phyloP scores from a whole-genome alignment of 2,113 vertebrate species.

The Columbina picui region DNA sequence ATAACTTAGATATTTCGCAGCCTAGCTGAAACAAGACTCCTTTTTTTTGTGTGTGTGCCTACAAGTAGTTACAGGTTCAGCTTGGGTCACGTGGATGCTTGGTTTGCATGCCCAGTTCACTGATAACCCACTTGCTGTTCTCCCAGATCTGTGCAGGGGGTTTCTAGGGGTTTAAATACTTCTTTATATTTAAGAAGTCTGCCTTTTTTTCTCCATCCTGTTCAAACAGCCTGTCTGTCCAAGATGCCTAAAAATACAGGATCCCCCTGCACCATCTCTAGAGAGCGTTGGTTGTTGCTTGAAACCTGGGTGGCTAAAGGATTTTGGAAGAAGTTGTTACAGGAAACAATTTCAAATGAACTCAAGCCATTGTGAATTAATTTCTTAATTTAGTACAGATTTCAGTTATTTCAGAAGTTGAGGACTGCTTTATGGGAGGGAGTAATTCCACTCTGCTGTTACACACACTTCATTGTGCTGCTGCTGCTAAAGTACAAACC shows the following conservation, averaged over 20 bases:
- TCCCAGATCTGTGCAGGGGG: neutral
- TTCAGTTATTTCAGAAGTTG: conserved; percentile 12
- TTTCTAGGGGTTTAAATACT: neutral
- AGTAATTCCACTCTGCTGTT: neutral
- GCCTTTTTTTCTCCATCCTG: too few species aligned
- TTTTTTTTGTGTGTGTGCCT: neutral
- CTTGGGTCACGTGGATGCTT: neutral
- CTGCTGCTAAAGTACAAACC: neutral
- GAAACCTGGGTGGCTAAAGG: neutral
- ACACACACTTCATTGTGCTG: neutral
- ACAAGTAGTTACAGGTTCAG: neutral
- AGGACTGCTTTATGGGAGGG: neutral
- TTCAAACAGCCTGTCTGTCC: neutral
- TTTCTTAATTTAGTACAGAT: conserved; percentile 3
- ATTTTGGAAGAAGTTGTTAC: neutral
- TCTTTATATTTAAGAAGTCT: neutral
- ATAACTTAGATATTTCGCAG: neutral
- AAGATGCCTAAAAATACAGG: neutral
- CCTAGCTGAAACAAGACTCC: neutral
- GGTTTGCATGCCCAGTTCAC: neutral
- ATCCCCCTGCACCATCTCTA: neutral
- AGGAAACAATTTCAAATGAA: neutral
- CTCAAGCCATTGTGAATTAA: neutral
- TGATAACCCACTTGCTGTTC: neutral
- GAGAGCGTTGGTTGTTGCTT: neutral